Evolutionary conservation across 2,888 invertebrate species (phyloP).

Genomic region (Acronicta aceris): DNA sequence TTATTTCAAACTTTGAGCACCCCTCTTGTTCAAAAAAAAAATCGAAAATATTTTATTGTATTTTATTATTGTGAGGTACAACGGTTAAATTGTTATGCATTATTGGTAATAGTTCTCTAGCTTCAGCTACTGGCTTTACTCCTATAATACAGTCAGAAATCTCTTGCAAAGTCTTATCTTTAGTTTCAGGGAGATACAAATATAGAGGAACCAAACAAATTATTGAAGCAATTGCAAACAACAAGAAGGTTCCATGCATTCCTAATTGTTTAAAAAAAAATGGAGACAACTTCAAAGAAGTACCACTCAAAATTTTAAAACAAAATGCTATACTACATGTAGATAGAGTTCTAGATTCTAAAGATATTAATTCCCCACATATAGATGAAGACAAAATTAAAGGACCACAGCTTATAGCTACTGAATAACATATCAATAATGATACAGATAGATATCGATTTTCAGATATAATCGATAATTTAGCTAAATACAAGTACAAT

Average conservation of each 20-base stretch:
- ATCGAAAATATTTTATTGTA: not conserved
- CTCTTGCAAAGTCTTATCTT: conserved; percentile 56
- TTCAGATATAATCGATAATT: conserved; percentile 21
- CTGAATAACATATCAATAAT: conserved; percentile 30
- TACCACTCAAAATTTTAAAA: conserved; percentile 40
- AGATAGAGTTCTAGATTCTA: conserved; percentile 44
- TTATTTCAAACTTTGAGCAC: too few relatives aligned
- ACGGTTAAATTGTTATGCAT: conserved; percentile 1
- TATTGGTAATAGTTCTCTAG: conserved; percentile 26
- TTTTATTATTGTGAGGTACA: conserved; percentile 1
- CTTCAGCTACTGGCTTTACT: conserved; percentile 20
- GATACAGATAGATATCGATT: conserved; percentile 27
- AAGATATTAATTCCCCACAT: conserved; percentile 59
- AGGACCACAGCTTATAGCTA: conserved; percentile 65
- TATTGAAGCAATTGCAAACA: conserved; percentile 52
- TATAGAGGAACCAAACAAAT: conserved; percentile 50
- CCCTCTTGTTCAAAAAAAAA: too few relatives aligned
- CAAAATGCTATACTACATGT: conserved; percentile 43
- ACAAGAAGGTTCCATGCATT: conserved; percentile 60
- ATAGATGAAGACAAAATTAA: conserved; percentile 59
- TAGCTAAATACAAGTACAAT: conserved; percentile 30
- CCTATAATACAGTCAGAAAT: conserved; percentile 48
- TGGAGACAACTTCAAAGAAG: conserved; percentile 59
- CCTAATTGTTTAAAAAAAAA: conserved; percentile 48
- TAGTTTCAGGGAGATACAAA: conserved; percentile 62